Evolutionary conservation across 2,888 invertebrate species (phyloP), one percentile per base, ranked within the genome.

Genomic region (Pocota personata): DNA sequence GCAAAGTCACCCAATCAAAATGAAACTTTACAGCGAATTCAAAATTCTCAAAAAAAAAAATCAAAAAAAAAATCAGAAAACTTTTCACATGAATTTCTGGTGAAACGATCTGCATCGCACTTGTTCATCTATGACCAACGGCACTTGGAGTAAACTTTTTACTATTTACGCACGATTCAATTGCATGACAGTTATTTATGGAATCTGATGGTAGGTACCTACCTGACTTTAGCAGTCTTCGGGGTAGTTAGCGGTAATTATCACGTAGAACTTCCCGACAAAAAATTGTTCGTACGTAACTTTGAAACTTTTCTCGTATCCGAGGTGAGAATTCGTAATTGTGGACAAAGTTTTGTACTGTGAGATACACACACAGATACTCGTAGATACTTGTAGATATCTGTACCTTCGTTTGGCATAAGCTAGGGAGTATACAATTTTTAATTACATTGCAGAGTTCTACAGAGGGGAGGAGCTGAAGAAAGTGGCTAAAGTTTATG

Each of bases 241-340:
- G 35, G 14, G 40, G 60, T 78, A 69, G 60, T 73, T 79, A 69
- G 32, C 73, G 73, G 69, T 84, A 79, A 84, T 84, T 84, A 84
- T 84, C 84, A 84, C 84, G 64, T 80, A 69, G 40, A 83, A 79
- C 67, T 83, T 73, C n/a, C 24, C 50, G 30, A 52, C 58, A 12
- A 57, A 40, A 64, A 69, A 43, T 32, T 52, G 16, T 66, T 64
- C n/a, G 43, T 27, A 16, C 35, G n/a, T 46, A 82, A 57, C 40
- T 50, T 66, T 27, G 8, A 48, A 69, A 75, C 19, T 69, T 75
- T 69, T 57, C 69, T 30, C 69, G 50, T 64, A 64, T 75, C 79
- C 73, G 67, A 80, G 80, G 80, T 64, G 79, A 79, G 83, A 79
- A 83, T 73, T 52, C 58, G 46, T 72, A 79, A 62, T 73, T 83